These are phyloP conservation scores for Papilio helenus DNA, from an alignment of 1,140 invertebrate species.

Conservation along the genomic window DNA sequence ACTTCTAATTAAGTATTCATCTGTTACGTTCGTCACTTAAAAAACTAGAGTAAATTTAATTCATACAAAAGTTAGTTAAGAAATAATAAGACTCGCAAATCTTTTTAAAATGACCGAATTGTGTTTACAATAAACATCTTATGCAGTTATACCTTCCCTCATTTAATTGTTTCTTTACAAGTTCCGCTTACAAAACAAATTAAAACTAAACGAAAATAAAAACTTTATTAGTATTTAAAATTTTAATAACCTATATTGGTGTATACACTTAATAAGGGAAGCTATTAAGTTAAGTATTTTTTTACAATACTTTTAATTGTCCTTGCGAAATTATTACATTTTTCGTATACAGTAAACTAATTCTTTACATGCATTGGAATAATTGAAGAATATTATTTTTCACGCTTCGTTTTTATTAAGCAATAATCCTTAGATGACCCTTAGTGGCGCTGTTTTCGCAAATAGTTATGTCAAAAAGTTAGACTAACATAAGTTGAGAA, in stretches of 20 bases:
- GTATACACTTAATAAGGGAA: slow-evolving; percentile 8
- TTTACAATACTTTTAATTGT: neutral
- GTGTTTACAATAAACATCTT: neutral
- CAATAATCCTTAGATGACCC: neutral
- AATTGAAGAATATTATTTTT: neutral
- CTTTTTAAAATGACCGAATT: neutral
- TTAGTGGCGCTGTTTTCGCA: neutral
- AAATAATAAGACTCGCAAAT: neutral
- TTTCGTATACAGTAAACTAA: neutral
- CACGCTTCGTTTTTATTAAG: neutral
- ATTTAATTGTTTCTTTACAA: neutral
- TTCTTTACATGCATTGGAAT: neutral
- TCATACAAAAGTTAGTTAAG: too few relatives aligned
- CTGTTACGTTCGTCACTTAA: too few relatives aligned
- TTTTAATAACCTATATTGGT: slow-evolving; percentile 14
- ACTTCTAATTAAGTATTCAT: too few relatives aligned
- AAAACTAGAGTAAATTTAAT: too few relatives aligned
- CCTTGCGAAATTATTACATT: neutral
- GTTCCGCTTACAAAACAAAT: neutral
- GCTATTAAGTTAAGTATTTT: slow-evolving; percentile 5
- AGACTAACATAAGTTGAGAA: too few relatives aligned
- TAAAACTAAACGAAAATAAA: slow-evolving; percentile 10
- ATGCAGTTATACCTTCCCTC: neutral
- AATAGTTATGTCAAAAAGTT: neutral
- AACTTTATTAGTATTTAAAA: slow-evolving; percentile 18